Evolutionary conservation across 1,140 invertebrate species (phyloP).

Genomic region (Bombus pyrosoma): DNA sequence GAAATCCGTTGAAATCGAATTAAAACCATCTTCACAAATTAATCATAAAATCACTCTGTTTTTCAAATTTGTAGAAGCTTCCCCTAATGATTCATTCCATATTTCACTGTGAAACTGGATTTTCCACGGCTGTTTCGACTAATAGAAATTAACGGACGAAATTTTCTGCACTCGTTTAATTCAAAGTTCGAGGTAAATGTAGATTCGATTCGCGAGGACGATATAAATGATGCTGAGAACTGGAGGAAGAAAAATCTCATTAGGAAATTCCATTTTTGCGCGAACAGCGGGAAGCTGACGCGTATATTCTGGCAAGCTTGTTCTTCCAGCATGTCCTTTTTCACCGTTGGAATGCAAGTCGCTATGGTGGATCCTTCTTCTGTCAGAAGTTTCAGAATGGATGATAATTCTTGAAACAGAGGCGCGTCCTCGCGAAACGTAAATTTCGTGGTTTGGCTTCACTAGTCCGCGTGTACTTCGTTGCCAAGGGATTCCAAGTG

Average conservation of each 20-base stretch:
- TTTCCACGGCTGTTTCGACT: too few relatives aligned
- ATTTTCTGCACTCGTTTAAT: neutral
- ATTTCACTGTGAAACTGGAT: too few relatives aligned
- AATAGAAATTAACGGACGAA: neutral
- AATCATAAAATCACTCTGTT: neutral
- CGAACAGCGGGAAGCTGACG: neutral
- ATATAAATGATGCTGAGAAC: neutral
- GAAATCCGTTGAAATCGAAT: too few relatives aligned
- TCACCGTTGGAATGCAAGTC: neutral
- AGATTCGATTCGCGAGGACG: neutral
- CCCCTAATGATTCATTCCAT: too few relatives aligned
- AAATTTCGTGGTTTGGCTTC: constrained; percentile 26
- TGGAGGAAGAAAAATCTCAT: neutral
- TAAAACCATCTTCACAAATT: too few relatives aligned
- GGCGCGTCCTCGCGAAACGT: constrained; percentile 31
- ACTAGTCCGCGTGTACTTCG: neutral
- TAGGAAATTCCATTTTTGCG: constrained; percentile 16
- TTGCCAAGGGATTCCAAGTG: neutral
- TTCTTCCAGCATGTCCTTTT: neutral
- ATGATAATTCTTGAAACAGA: constrained; percentile 46
- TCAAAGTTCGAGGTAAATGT: neutral
- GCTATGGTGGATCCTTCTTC: constrained; percentile 5
- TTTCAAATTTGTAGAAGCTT: neutral
- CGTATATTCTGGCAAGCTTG: constrained; percentile 23
- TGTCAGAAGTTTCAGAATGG: constrained; percentile 45